Evolutionary conservation across 2,797 vertebrate species (phyloP), one percentile per base, ranked within the genome.

Genomic region (Hipposideros larvatus): DNA sequence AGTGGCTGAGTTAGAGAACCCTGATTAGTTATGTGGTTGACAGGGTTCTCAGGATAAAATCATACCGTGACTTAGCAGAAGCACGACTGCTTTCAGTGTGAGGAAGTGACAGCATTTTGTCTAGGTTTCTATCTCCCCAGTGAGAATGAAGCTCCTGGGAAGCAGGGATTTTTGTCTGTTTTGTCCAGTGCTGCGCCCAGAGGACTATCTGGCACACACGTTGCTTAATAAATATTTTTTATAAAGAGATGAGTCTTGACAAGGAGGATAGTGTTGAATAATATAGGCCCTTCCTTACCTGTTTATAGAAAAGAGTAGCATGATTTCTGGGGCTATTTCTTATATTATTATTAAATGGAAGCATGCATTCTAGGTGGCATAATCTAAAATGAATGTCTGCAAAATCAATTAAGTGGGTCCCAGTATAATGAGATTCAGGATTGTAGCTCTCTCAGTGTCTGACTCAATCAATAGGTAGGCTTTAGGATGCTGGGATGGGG

Each of bases 331-430:
- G 89, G 18, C 80, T n/a, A 0, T 80, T 86, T 68, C 70, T 66
- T 61, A 43, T 5, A 59, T 14, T 68, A 53, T 87, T 16, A 26
- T 85, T 97, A 66, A 65, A 26, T 48, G 68, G 61, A 93, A 89
- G 80, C 46, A 65, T 24, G 63, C 70, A 43, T 94, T 96, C 82
- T 92, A 66, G 55, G 26, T 71, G 77, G 37, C 71, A 31, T 34
- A 28, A 75, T 92, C 77, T 55, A 86, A 57, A 46, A 43, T 83
- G 80, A 91, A 61, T 53, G 74, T 75, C 63, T 70, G 57, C 18
- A 61, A 83, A 94, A 74, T 95, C 87, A 93, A 5, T 66, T 53
- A 31, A 83, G 11, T 37, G 51, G 73, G 75, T 10, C 70, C 48
- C 71, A 31, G 55, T 34, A 24, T 16, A 57, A 2, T 16, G 51